Evolutionary conservation across 2,888 invertebrate genomes (phyloP), one percentile per base, ranked within the genome.

Genomic region (Oligia latruncula): DNA sequence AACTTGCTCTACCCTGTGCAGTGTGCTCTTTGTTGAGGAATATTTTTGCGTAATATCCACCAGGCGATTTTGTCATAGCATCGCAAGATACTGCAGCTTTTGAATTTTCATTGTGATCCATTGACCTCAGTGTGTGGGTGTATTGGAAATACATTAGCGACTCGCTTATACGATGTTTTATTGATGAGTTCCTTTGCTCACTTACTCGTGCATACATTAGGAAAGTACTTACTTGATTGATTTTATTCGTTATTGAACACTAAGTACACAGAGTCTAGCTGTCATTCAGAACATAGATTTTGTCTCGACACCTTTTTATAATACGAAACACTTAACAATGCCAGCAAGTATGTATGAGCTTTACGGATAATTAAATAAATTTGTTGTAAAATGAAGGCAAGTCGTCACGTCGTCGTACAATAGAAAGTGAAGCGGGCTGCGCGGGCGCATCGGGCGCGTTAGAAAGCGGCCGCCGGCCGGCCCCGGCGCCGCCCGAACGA

Each of bases 391-490:
- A 87, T 80, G 74, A 86, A 89, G 87, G 77, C 86, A 87, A 88
- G 89, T 89, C 88, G 90, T 91, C 92, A 92, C 94, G 29, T 94
- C 94, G 29, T 94, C 77, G 86, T 90, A 95, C 94, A 95, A 94
- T 96, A 96, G 96, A 96, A 96, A 96, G 96, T 96, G 96, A 96
- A 96, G 96, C 93, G 92, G 93, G 90, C 91, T 92, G 93, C 93
- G 95, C 93, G 88, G 93, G 94, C 94, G 94, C 95, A 95, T 94
- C 95, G 93, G 94, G 92, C 90, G 91, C 94, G 95, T 92, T 96
- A 96, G 96, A 96, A 96, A 96, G 96, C 96, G 94, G 94, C 92
- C 93, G 88, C 92, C 93, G 88, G 91, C 90, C 91, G 91, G 92
- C 92, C 89, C 84, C 88, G 68, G 90, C 92, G 90, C 88, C 91